These are phyloP conservation scores for Caenorhabditis sp. DNA, from an alignment of 2,888 invertebrate species.

Conservation along the genomic window DNA sequence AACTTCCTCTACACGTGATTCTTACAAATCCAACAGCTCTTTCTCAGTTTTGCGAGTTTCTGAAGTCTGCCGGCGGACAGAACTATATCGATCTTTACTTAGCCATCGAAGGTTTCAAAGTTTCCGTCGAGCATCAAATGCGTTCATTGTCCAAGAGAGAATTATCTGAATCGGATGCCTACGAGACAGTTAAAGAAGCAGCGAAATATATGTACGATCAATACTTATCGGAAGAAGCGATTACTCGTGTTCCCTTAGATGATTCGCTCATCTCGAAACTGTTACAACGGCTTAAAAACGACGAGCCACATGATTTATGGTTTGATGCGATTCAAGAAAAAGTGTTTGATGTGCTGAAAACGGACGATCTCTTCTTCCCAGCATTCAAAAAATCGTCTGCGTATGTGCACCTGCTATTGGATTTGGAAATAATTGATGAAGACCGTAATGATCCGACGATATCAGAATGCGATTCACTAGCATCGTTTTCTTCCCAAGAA, in stretches of 20 bases:
- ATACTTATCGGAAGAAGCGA: constrained; percentile 89
- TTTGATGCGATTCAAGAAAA: constrained; percentile 90
- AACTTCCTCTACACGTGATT: constrained; percentile 88
- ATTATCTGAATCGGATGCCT: constrained; percentile 80
- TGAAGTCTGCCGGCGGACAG: constrained; percentile 88
- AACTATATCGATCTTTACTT: constrained; percentile 90
- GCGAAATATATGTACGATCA: constrained; percentile 89
- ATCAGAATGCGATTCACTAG: constrained; percentile 53
- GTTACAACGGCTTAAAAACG: constrained; percentile 87
- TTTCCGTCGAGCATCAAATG: constrained; percentile 88
- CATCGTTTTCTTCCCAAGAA: constrained; percentile 49
- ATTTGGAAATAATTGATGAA: constrained; percentile 87
- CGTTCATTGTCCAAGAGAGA: constrained; percentile 80
- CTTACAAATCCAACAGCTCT: constrained; percentile 90
- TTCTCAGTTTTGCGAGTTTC: constrained; percentile 89
- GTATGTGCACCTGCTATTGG: constrained; percentile 88
- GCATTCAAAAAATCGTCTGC: constrained; percentile 87
- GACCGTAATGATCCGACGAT: constrained; percentile 49
- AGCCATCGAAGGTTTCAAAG: constrained; percentile 87
- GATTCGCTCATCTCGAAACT: constrained; percentile 87
- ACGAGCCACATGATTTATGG: constrained; percentile 88
- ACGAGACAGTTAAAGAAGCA: constrained; percentile 87
- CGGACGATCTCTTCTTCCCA: constrained; percentile 87
- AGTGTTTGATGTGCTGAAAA: constrained; percentile 84
- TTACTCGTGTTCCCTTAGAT: constrained; percentile 87